A percentile compares a stretch with the other conserved stretches of the same genome.
phyloP scores from a whole-genome alignment of 1,140 invertebrate species.

The Manduca sexta region DNA sequence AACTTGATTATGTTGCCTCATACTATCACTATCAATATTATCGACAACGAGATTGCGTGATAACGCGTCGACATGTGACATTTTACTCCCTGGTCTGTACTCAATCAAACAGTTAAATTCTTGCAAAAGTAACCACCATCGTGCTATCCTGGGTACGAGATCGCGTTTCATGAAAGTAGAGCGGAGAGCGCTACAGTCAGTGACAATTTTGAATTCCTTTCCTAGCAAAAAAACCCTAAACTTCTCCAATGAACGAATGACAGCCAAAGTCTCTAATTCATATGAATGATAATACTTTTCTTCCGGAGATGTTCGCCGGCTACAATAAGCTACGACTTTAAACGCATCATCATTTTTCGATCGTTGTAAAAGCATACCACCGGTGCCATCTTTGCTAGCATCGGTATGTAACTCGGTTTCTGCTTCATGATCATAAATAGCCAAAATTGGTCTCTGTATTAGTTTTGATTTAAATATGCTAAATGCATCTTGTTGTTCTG shows the following conservation, averaged over 20 bases:
- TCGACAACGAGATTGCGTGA: slow-evolving; percentile 27
- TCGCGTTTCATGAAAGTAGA: neutral
- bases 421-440: too few species aligned
- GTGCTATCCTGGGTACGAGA: neutral
- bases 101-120: slow-evolving; percentile 22
- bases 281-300: slow-evolving; percentile 17
- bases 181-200: slow-evolving; percentile 1
- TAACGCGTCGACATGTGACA: slow-evolving; percentile 42
- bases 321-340: slow-evolving; percentile 10
- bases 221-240: slow-evolving; percentile 45
- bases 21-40: too few species aligned
- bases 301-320: slow-evolving; percentile 13
- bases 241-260: slow-evolving; percentile 30
- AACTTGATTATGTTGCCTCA: too few species aligned
- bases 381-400: too few species aligned
- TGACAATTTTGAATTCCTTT: slow-evolving; percentile 30
- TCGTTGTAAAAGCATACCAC: too few species aligned
- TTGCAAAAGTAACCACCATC: neutral
- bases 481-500: too few species aligned
- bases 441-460: too few species aligned
- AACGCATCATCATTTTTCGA: too few species aligned
- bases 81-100: slow-evolving; percentile 34
- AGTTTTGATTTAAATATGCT: too few species aligned
- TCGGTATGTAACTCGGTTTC: too few species aligned
- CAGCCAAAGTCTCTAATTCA: slow-evolving; percentile 28